These are phyloP conservation scores for Sigmodon hispidus DNA, from an alignment of 2,113 vertebrate species.

Conservation along the genomic window DNA sequence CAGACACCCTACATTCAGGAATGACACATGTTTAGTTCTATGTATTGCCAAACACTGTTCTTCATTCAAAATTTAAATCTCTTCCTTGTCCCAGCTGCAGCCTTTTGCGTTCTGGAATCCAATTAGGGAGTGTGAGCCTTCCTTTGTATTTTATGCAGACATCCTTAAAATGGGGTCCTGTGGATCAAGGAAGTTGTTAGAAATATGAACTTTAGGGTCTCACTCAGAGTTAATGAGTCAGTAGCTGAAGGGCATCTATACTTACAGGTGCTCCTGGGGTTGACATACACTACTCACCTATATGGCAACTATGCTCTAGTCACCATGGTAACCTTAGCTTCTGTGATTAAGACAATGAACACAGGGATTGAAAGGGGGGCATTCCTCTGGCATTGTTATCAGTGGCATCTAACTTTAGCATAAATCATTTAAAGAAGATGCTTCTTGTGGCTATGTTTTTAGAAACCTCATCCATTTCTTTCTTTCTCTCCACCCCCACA, in stretches of 20 bases:
- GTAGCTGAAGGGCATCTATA: not conserved
- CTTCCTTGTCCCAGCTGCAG: not conserved
- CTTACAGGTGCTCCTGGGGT: not conserved
- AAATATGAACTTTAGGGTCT: not conserved
- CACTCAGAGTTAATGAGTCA: not conserved
- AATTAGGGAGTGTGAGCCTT: not conserved
- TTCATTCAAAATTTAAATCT: slow-evolving; percentile 14
- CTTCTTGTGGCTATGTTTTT: not conserved
- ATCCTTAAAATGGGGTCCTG: not conserved
- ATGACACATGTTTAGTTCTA: not conserved
- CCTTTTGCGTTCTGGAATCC: not conserved
- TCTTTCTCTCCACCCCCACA: not conserved
- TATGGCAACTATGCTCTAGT: not conserved
- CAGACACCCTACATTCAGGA: not conserved
- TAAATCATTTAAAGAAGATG: not conserved
- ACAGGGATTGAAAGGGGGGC: not conserved
- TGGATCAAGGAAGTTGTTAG: not conserved
- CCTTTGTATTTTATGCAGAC: not conserved
- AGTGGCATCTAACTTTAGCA: not conserved
- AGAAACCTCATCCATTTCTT: not conserved
- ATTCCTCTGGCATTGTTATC: not conserved
- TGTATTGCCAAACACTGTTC: not conserved
- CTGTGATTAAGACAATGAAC: not conserved
- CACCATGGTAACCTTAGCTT: not conserved
- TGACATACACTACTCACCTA: not conserved